These are phyloP conservation scores for Melinaea marsaeus DNA, from an alignment of 2,888 invertebrate genomes.

Conservation along the genomic window DNA sequence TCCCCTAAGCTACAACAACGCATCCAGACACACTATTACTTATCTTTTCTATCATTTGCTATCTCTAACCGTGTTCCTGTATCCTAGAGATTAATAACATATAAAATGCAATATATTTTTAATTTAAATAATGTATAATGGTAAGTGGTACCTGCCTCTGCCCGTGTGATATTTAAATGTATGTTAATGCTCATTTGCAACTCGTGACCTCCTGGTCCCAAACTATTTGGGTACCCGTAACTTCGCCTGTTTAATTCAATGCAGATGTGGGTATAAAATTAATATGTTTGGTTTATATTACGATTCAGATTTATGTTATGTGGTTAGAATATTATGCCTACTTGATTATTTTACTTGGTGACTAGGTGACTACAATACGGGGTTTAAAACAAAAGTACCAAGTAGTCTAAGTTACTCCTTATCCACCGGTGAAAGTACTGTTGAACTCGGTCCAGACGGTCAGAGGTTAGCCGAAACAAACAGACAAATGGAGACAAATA, in stretches of 20 bases:
- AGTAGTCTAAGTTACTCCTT: too few species aligned
- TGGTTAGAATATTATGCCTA: not conserved
- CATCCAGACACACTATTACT: too few species aligned
- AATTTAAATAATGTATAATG: conserved; percentile 10
- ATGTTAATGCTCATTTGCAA: conserved; percentile 48
- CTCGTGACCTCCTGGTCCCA: conserved; percentile 55
- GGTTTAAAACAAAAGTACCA: too few species aligned
- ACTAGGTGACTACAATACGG: too few species aligned
- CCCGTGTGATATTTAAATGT: conserved; percentile 63
- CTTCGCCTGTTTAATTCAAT: conserved; percentile 55
- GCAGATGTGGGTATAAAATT: conserved; percentile 69
- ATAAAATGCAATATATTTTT: not conserved
- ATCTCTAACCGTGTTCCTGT: too few species aligned
- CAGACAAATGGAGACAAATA: too few species aligned
- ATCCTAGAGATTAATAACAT: too few species aligned
- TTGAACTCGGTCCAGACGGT: too few species aligned
- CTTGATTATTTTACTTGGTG: not conserved
- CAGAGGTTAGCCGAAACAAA: too few species aligned
- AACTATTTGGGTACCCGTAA: conserved; percentile 51
- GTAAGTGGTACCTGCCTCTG: conserved; percentile 20
- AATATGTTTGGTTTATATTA: conserved; percentile 71
- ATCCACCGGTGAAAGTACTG: too few species aligned
- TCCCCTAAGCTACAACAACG: too few species aligned
- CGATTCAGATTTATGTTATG: conserved; percentile 28
- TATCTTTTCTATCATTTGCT: too few species aligned